phyloP scores from a whole-genome alignment of 2,797 vertebrate genomes.

The Coccyzus lansbergi region DNA sequence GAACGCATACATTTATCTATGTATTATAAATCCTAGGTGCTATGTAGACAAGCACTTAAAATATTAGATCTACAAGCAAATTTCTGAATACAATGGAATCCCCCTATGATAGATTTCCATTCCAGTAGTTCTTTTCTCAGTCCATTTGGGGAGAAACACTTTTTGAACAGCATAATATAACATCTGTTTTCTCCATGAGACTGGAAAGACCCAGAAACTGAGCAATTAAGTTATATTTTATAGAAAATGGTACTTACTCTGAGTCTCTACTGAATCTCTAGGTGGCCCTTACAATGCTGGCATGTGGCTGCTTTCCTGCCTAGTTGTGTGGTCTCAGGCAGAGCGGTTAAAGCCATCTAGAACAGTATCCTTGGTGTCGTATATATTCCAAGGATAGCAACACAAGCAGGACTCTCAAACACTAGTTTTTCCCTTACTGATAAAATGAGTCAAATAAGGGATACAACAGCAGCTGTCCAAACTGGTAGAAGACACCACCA shows the following conservation, averaged over 20 bases:
- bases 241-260: not conserved
- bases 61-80: not conserved
- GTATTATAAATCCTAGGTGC: not conserved
- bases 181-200: not conserved
- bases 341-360: not conserved
- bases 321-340: conserved; percentile 42
- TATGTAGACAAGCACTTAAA: not conserved
- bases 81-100: not conserved
- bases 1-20: not conserved
- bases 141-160: not conserved
- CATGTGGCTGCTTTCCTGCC: conserved; percentile 35
- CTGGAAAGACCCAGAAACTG: not conserved
- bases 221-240: conserved; percentile 20
- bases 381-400: not conserved
- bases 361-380: not conserved
- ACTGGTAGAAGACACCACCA: not conserved
- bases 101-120: not conserved
- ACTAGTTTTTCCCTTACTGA: not conserved
- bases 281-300: not conserved
- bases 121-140: not conserved
- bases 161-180: not conserved
- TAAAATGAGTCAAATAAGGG: not conserved
- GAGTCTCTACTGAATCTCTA: not conserved
- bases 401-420: not conserved
- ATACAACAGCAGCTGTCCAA: not conserved